phyloP scores from a whole-genome alignment of 30 jellyfish, hydroid and myxozoan species.

The Aurelia aurita complex sp. Pacific region DNA sequence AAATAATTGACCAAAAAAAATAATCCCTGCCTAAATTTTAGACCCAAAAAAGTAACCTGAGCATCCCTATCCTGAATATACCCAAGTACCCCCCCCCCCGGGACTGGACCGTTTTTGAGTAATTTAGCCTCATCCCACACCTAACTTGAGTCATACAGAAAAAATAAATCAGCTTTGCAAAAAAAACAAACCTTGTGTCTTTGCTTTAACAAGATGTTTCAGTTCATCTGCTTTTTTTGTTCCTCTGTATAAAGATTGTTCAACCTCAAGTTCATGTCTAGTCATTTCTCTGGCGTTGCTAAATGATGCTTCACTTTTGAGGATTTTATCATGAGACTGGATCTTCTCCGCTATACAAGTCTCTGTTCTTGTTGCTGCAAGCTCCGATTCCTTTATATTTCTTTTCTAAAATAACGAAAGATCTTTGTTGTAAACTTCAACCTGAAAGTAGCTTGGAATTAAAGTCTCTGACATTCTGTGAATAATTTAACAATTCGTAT shows the following conservation, averaged over 20 bases:
- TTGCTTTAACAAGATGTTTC: slow-evolving; percentile 61
- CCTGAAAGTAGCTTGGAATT: too few species aligned
- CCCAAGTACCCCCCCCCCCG: too few species aligned
- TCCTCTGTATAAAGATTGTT: slow-evolving; percentile 63
- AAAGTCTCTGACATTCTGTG: too few species aligned
- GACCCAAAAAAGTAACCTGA: too few species aligned
- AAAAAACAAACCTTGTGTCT: slow-evolving; percentile 32
- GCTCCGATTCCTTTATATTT: slow-evolving; percentile 5
- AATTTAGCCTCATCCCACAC: too few species aligned
- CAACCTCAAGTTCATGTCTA: slow-evolving; percentile 75
- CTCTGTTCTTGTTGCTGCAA: slow-evolving; percentile 21
- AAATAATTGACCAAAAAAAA: too few species aligned
- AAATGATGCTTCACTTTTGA: slow-evolving; percentile 9
- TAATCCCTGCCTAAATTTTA: too few species aligned
- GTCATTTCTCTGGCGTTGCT: slow-evolving; percentile 50
- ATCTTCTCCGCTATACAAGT: background rate
- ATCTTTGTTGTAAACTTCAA: background rate
- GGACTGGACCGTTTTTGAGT: too few species aligned
- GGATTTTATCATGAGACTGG: slow-evolving; percentile 1
- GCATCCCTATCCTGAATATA: too few species aligned
- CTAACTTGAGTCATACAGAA: too few species aligned
- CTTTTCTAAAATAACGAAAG: background rate
- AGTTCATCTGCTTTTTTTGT: slow-evolving; percentile 68
- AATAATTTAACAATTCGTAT: too few species aligned
- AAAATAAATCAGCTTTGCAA: too few species aligned